Conservation (phyloP, 2,113 vertebrate species). For the Carassius gibelio region DNA sequence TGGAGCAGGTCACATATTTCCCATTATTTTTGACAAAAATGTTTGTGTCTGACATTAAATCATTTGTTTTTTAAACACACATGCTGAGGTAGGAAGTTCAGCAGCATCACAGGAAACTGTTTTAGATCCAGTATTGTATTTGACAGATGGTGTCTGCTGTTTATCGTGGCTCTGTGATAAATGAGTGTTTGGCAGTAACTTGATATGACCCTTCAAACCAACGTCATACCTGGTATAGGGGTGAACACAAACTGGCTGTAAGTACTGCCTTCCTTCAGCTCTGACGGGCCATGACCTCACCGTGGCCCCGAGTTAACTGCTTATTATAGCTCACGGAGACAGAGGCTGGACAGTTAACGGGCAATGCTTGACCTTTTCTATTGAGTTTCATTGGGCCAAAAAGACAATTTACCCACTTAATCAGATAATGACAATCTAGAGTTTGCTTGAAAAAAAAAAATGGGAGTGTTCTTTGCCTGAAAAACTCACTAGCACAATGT, state of each 20-base stretch:
- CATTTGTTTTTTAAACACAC: slow-evolving; percentile 10
- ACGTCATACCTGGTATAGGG: slow-evolving; percentile 44
- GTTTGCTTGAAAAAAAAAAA: not conserved
- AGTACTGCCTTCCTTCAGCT: slow-evolving; percentile 3
- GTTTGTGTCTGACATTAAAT: not conserved
- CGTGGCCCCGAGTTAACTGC: slow-evolving; percentile 45
- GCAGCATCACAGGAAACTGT: not conserved
- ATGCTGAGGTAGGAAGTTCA: slow-evolving; percentile 15
- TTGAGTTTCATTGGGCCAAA: not conserved
- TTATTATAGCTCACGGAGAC: slow-evolving; percentile 48
- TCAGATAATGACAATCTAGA: not conserved
- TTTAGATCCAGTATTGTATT: slow-evolving; percentile 7
- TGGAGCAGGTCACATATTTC: not conserved
- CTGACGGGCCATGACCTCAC: slow-evolving; percentile 42
- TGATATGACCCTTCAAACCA: slow-evolving; percentile 53
- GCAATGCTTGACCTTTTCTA: not conserved
- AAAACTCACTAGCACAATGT: not conserved
- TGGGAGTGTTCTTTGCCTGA: not conserved
- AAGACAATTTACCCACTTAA: not conserved
- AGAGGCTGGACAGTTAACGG: not conserved
- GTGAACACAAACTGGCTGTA: slow-evolving; percentile 24
- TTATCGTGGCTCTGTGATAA: slow-evolving; percentile 46
- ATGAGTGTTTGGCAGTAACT: slow-evolving; percentile 58
- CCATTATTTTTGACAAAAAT: not conserved
- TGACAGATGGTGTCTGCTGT: slow-evolving; percentile 46